These are phyloP conservation scores for Actinemys pallida DNA, from an alignment of 2,113 vertebrate genomes.

Conservation along the genomic window DNA sequence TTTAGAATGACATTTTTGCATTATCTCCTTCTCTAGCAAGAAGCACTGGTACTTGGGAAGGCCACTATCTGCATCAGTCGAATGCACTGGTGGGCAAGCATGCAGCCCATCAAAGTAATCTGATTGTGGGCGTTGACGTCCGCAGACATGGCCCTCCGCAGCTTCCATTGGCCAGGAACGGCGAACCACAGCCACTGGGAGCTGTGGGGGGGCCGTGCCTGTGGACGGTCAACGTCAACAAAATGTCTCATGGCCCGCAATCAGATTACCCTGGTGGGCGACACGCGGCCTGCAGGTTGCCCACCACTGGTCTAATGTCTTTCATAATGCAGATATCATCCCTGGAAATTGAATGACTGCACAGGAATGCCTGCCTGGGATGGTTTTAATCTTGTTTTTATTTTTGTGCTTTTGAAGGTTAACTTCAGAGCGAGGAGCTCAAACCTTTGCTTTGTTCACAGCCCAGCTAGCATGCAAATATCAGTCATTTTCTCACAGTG, in stretches of 20 bases:
- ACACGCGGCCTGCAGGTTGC: too few relatives aligned
- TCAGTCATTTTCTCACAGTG: neutral
- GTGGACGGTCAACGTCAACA: too few relatives aligned
- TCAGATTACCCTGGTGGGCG: too few relatives aligned
- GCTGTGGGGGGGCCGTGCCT: too few relatives aligned
- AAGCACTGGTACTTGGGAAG: neutral
- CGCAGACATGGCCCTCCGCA: too few relatives aligned
- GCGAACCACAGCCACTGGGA: too few relatives aligned
- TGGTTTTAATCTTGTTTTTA: conserved; percentile 39
- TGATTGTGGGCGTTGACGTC: too few relatives aligned
- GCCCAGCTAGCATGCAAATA: neutral
- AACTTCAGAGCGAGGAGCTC: conserved; percentile 1
- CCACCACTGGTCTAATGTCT: neutral
- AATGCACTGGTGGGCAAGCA: too few relatives aligned
- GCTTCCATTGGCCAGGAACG: too few relatives aligned
- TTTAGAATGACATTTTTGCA: accelerated
- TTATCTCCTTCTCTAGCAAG: neutral
- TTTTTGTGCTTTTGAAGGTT: conserved; percentile 39
- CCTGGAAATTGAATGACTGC: accelerated
- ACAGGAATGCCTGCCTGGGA: neutral
- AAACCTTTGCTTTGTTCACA: neutral
- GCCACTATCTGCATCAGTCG: neutral
- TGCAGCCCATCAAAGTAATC: too few relatives aligned
- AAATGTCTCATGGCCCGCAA: too few relatives aligned
- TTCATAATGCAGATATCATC: neutral